phyloP scores from a whole-genome alignment of 2,888 invertebrate genomes.

The Sycophila texana region DNA sequence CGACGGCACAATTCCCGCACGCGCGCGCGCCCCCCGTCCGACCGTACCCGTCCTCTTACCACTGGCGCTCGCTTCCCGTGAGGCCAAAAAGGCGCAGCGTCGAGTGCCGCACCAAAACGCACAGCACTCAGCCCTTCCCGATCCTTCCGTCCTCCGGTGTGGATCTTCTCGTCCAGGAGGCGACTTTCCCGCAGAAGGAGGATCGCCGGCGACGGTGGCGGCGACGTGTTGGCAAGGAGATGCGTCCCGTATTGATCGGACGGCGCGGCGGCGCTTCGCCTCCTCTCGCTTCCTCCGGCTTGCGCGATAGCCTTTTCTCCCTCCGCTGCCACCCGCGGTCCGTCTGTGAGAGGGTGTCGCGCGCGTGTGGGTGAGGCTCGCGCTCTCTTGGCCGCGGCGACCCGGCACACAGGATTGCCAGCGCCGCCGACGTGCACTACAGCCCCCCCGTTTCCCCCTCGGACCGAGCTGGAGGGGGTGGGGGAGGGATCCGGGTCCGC shows the following conservation, averaged over 20 bases:
- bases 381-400: neutral
- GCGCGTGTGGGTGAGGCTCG: neutral
- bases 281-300: conserved; percentile 19
- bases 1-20: neutral
- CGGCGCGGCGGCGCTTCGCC: conserved; percentile 28
- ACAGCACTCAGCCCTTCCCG: neutral
- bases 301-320: conserved; percentile 16
- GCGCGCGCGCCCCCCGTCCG: neutral
- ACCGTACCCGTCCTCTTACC: neutral
- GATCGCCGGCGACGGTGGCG: conserved; percentile 21
- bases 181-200: conserved; percentile 8
- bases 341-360: neutral
- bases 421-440: neutral
- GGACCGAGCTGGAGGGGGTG: no score
- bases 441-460: no score
- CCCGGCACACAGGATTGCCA: neutral
- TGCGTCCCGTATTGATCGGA: conserved; percentile 59
- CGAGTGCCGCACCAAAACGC: no score
- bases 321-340: conserved; percentile 4
- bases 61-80: neutral
- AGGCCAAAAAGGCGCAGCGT: neutral
- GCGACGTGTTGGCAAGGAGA: conserved; percentile 58
- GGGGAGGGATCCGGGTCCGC: no score
- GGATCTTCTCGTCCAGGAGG: conserved; percentile 13
- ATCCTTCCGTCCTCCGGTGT: neutral